phyloP scores from a whole-genome alignment of 1,140 invertebrate genomes.

The Eupristina koningsbergeri region DNA sequence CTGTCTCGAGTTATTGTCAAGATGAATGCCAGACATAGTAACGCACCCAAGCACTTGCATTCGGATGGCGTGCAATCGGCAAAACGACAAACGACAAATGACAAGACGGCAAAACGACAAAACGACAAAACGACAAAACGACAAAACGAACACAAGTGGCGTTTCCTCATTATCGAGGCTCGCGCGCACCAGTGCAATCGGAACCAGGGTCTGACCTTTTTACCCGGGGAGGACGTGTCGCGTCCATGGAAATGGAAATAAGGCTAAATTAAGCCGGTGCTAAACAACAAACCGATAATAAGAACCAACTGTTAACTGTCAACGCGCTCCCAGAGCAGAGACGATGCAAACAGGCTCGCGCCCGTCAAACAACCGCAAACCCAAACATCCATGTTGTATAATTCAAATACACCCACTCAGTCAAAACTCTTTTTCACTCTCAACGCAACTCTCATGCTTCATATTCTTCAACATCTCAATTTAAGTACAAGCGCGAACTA shows the following conservation, averaged over 20 bases:
- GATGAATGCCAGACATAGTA: not conserved
- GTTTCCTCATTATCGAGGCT: constrained; percentile 40
- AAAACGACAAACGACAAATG: too few species aligned
- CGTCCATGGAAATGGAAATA: constrained; percentile 37
- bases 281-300: not conserved
- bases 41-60: not conserved
- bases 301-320: too few species aligned
- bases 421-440: not conserved
- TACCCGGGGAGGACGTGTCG: not conserved
- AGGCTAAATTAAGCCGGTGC: constrained; percentile 22
- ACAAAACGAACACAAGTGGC: not conserved
- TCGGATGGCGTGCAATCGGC: not conserved
- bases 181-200: not conserved
- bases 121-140: too few species aligned
- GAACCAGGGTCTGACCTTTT: constrained; percentile 17
- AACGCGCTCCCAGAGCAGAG: too few species aligned
- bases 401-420: too few species aligned
- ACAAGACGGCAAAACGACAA: too few species aligned
- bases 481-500: not conserved
- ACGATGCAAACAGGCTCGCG: not conserved
- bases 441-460: not conserved
- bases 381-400: not conserved
- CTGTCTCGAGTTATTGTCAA: not conserved
- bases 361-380: not conserved
- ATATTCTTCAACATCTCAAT: not conserved